Evolutionary conservation across 2,797 vertebrate genomes (phyloP), one percentile per base, ranked within the genome.

Genomic region (Crenichthys baileyi): DNA sequence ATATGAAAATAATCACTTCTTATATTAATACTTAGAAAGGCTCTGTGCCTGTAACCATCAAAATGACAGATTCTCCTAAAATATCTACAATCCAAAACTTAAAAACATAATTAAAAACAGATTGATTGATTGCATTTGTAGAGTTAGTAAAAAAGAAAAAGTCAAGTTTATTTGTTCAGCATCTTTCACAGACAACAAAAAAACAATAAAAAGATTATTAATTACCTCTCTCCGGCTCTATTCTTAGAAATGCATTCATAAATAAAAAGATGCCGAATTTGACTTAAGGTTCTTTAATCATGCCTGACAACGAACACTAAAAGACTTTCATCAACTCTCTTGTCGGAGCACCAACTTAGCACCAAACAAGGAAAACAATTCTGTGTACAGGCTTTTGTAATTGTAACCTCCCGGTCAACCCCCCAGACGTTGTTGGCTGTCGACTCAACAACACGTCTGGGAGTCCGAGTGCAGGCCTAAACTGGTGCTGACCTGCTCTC

Each of bases 231-330:
- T 60, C 51, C 60, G 72, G 78, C 24, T 48, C 73, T 87, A 80
- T 85, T 84, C 61, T 78, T 74, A 70, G 73, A 83, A 22, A 58
- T 36, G 9, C 20, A 73, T 53, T 70, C 70, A 84, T 81, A 20
- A 77, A n/a, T n/a, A 79, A 39, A 77, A 79, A 76, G 29, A 31
- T 2, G 74, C 22, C 24, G 36, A 67, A 82, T 80, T 78, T 76
- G 75, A 79, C 73, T 71, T 46, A 20, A 26, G 58, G 39, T 74
- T 68, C 22, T 82, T 84, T 76, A 80, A 83, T 85, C 48, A 22
- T 63, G 67, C n/a, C 76, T 75, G 18, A 63, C 79, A 80, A 75
- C 51, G 12, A 79, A 81, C 31, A 29, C 50, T 75, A 67, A 80
- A 78, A 46, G 31, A 44, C 3, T 76, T 24, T 74, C 70, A 83